A percentile compares a stretch with the other conserved stretches of the same genome.
phyloP scores from a whole-genome alignment of 2,113 vertebrate genomes.

The Catharus minimus region DNA sequence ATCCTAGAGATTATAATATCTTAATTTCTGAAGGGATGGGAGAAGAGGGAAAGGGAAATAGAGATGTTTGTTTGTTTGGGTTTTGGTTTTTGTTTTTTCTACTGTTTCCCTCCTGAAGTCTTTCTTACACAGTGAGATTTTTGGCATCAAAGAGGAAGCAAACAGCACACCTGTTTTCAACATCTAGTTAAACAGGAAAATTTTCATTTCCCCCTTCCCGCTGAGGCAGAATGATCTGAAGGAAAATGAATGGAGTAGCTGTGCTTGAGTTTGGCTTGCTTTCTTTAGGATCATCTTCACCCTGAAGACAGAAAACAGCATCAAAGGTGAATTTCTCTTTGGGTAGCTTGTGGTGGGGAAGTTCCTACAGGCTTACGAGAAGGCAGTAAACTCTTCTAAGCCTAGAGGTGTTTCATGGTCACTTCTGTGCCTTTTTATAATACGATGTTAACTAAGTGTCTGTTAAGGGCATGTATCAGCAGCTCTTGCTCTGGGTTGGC shows the following conservation, averaged over 20 bases:
- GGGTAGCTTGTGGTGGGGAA: rapidly evolving
- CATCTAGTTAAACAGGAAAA: neutral
- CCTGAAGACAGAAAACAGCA: no score
- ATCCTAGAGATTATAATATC: neutral
- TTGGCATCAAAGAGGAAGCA: neutral
- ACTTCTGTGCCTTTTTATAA: neutral
- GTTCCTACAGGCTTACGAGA: neutral
- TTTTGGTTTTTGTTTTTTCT: neutral
- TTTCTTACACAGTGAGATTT: neutral
- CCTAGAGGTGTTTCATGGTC: neutral
- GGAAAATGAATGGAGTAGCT: neutral
- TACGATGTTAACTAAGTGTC: neutral
- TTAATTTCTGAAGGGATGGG: neutral
- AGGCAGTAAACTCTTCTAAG: neutral
- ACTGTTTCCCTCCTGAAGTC: neutral
- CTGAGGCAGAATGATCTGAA: neutral
- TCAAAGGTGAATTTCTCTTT: neutral
- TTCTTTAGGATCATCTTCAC: neutral
- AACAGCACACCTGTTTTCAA: neutral
- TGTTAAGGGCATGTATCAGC: neutral
- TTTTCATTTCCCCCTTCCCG: neutral
- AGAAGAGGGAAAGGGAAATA: neutral
- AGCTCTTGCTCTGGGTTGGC: neutral
- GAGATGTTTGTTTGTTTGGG: neutral
- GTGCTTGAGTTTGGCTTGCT: neutral